Conservation (phyloP, 1,140 invertebrate species). For the Drosophila subpulchrella region DNA sequence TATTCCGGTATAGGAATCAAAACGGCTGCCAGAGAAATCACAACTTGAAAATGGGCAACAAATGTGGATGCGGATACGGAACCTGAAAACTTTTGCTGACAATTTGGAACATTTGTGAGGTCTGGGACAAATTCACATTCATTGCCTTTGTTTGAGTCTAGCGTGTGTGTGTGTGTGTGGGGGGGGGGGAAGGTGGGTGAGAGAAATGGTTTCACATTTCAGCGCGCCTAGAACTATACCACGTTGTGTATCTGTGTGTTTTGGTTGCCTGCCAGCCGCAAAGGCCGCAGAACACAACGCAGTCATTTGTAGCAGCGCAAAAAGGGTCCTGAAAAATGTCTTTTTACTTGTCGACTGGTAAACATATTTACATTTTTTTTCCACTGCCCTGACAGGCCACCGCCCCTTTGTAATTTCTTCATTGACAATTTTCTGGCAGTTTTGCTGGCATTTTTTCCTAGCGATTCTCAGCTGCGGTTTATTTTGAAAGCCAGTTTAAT, state of each 20-base stretch:
- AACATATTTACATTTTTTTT: constrained; percentile 55
- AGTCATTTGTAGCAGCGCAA: constrained; percentile 26
- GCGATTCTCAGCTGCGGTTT: constrained; percentile 48
- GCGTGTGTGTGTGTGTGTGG: not conserved
- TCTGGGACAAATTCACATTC: constrained; percentile 63
- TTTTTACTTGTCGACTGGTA: constrained; percentile 35
- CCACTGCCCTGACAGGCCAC: constrained; percentile 10
- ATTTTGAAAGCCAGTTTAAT: constrained; percentile 71
- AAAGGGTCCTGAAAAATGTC: constrained; percentile 43
- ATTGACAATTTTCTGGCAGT: constrained; percentile 51
- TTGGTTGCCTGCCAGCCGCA: constrained; percentile 48
- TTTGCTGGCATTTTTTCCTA: constrained; percentile 23
- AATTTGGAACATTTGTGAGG: constrained; percentile 62
- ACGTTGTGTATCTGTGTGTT: constrained; percentile 35
- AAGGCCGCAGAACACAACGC: constrained; percentile 28
- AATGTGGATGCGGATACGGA: constrained; percentile 10
- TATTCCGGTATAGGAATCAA: constrained; percentile 8
- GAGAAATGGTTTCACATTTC: constrained; percentile 74
- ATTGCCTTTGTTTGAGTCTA: constrained; percentile 56
- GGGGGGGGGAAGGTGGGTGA: constrained; percentile 22
- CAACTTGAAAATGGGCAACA: constrained; percentile 23
- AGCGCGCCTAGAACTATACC: constrained; percentile 70
- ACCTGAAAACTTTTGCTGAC: constrained; percentile 68
- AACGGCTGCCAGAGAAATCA: constrained; percentile 9
- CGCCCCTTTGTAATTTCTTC: constrained; percentile 24